Base-by-base conservation (phyloP, 2,797 vertebrate species). In the Rachycentron canadum region DNA sequence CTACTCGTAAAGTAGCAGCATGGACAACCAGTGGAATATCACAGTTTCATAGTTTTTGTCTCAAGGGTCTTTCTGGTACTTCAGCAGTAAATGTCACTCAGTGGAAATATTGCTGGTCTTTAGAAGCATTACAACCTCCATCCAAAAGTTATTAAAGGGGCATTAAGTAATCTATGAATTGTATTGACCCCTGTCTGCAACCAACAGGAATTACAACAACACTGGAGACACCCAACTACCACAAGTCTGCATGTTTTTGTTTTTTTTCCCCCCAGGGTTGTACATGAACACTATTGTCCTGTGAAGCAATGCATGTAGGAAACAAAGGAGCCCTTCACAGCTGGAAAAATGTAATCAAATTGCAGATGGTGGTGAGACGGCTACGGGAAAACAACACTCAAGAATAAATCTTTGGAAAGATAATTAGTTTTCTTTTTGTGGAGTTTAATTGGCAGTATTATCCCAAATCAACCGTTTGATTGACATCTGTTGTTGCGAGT, bases 41-140 rank as follows among this genome's bases (percentile, higher is more conserved):
- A 67, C 67, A 60, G 10, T 57, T 32, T 82, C 58, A 79, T 78
- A 26, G 78, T 47, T 71, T 78, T 60, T 7, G 71, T 86, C 86
- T 85, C 70, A 1, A 23, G 79, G 76, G 70, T 60, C 64, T 69
- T 47, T 73, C 32, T 25, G 73, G 72, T 57, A 55, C 40, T 55
- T 59, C 60, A 61, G 75, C 68, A 69, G 60, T 41, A 36, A 56
- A 17, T 81, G 73, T 78, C 82, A 70, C 52, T 58, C 1, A 0
- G 5, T 7, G 21, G 32, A 69, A 67, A 82, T 45, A 41, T 59
- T 69, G 50, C 53, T 40, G 43, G 19, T 56, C 45, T 59, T 68
- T 45, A 25, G 19, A 67, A 38, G 59, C 50, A 12, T 74, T 70
- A 25, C 50, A 58, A 77, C 28, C 61, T 34, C 34, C 34, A 26